A percentile compares a stretch with the other conserved stretches of the same genome.
Conservation (phyloP, 2,113 vertebrate species). For the Chlamydotis undulata region DNA sequence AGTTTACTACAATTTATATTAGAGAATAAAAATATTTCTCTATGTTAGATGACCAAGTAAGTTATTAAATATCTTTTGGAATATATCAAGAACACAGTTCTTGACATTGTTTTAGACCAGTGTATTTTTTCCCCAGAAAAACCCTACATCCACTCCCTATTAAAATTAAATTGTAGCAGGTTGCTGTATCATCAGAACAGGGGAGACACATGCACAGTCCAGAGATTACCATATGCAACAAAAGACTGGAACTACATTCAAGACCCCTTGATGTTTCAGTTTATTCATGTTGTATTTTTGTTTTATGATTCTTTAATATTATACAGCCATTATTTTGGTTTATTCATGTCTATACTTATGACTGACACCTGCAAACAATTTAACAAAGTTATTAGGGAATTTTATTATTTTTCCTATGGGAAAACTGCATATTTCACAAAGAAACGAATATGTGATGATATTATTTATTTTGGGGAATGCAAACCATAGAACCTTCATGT, state of each 20-base stretch:
- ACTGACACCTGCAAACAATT: slow-evolving; percentile 45
- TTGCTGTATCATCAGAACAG: background rate
- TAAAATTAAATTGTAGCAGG: background rate
- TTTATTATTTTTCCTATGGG: slow-evolving; percentile 5
- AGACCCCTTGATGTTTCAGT: slow-evolving; percentile 1
- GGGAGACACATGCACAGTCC: background rate
- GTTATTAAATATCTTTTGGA: background rate
- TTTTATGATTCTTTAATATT: slow-evolving; percentile 21
- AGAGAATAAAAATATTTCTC: background rate
- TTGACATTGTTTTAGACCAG: background rate
- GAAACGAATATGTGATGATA: background rate
- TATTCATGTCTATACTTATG: slow-evolving; percentile 20
- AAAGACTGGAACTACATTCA: background rate
- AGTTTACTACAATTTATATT: background rate
- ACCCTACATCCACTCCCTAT: background rate
- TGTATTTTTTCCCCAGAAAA: background rate
- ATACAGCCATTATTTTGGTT: slow-evolving; percentile 9
- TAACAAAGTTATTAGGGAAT: slow-evolving; percentile 6
- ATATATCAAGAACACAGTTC: background rate
- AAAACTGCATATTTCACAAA: background rate
- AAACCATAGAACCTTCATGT: background rate
- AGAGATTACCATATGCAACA: background rate
- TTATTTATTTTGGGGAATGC: background rate
- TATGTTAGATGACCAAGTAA: background rate
- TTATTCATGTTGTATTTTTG: slow-evolving; percentile 17